These are phyloP conservation scores for Chymomyza costata DNA, from an alignment of 1,140 invertebrate species.

Conservation along the genomic window DNA sequence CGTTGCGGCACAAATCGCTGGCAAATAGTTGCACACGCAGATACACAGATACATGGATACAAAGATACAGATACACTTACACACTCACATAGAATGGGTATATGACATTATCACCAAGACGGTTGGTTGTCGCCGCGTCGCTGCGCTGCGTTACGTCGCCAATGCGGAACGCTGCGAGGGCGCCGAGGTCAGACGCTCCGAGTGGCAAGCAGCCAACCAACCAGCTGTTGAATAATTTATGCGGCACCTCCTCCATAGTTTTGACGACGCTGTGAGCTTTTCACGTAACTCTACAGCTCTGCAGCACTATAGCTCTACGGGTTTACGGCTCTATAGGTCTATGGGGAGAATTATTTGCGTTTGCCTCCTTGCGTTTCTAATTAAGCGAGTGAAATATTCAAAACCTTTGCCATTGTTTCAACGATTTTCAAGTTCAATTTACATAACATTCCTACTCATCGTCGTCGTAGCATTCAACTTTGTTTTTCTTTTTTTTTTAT, in stretches of 20 bases:
- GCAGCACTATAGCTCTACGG: no score
- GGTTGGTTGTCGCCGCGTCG: constrained; percentile 5
- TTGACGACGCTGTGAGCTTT: constrained; percentile 4
- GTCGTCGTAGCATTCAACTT: constrained; percentile 32
- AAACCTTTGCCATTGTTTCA: constrained; percentile 68
- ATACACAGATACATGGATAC: no score
- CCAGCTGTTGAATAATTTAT: constrained; percentile 66
- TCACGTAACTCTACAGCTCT: constrained; percentile 30
- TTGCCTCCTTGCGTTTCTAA: constrained; percentile 65
- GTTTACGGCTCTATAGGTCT: constrained; percentile 19
- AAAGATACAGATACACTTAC: constrained; percentile 17
- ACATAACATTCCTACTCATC: constrained; percentile 63
- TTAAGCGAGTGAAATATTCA: constrained; percentile 69
- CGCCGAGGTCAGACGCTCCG: constrained; percentile 13
- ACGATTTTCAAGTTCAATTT: constrained; percentile 68
- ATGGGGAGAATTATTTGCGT: constrained; percentile 62
- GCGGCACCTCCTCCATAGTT: constrained; percentile 27
- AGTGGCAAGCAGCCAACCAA: constrained; percentile 17
- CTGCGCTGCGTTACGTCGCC: constrained; percentile 51
- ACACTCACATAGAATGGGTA: constrained; percentile 43
- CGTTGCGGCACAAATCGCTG: constrained; percentile 33
- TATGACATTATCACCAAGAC: constrained; percentile 51
- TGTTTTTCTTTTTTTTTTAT: constrained; percentile 9
- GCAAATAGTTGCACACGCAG: no score
- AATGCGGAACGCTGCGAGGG: constrained; percentile 50